phyloP scores from a whole-genome alignment of 2,888 invertebrate genomes.

The Conops quadrifasciatus region DNA sequence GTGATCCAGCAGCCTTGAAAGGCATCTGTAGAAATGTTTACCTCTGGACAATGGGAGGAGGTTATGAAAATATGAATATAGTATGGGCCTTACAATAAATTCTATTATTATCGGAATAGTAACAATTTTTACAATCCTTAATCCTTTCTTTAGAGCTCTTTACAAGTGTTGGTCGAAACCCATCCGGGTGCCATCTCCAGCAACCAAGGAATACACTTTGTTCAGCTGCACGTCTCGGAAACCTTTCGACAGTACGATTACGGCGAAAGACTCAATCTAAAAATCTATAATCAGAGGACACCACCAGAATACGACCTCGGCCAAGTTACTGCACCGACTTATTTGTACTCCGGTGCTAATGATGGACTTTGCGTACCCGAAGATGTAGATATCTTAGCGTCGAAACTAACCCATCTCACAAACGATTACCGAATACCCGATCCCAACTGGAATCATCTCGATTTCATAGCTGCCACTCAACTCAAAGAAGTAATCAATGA shows the following conservation, averaged over 20 bases:
- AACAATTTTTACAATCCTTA: neutral
- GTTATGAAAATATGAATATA: slow-evolving; percentile 52
- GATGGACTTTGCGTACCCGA: slow-evolving; percentile 54
- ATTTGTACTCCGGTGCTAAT: slow-evolving; percentile 55
- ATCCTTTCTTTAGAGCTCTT: slow-evolving; percentile 45
- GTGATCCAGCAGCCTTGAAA: slow-evolving; percentile 40
- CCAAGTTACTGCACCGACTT: slow-evolving; percentile 52
- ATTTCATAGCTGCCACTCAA: slow-evolving; percentile 55
- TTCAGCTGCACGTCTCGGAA: slow-evolving; percentile 51
- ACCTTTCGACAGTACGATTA: slow-evolving; percentile 58
- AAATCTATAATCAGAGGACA: slow-evolving; percentile 49
- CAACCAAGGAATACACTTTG: slow-evolving; percentile 58
- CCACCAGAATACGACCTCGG: slow-evolving; percentile 57
- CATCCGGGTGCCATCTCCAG: slow-evolving; percentile 58
- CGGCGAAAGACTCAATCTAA: slow-evolving; percentile 50
- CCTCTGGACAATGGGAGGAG: slow-evolving; percentile 51
- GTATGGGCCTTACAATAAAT: slow-evolving; percentile 40
- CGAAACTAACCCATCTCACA: slow-evolving; percentile 45
- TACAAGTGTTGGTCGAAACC: slow-evolving; percentile 53
- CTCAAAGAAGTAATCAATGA: slow-evolving; percentile 55
- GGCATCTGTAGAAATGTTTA: slow-evolving; percentile 51
- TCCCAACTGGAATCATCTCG: slow-evolving; percentile 57
- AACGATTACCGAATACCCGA: slow-evolving; percentile 56
- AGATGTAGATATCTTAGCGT: slow-evolving; percentile 54
- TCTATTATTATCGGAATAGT: neutral